Evolutionary conservation across 2,888 invertebrate species (phyloP), one percentile per base, ranked within the genome.

Genomic region (Palloptera scutellata): DNA sequence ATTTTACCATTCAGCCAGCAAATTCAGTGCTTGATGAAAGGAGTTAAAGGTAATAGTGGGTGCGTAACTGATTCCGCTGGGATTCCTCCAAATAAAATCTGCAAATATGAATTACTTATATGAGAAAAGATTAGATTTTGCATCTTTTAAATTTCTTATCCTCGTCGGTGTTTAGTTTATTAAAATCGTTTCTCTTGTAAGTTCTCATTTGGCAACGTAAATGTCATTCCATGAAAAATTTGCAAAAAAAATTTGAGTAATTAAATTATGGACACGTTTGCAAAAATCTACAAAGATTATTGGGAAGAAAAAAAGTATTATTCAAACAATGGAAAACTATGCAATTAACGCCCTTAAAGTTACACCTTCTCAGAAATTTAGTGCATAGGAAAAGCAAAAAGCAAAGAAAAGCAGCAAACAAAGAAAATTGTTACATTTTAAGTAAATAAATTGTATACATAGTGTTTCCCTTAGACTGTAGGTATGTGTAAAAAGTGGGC

Each of bases 301-400:
- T 63, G 48, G 61, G 61, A 15, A 17, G 1, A 41, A 8, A 15
- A 48, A 64, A 52, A 13, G 10, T 17, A 30, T 30, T 45, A 57
- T 17, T 53, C 41, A 57, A 53, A 64, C 72, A 75, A 74, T 73
- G 69, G 75, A 75, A 72, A 69, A 55, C 53, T 67, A 45, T 63
- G 72, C 73, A 74, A 73, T 74, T 73, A 72, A 73, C 76, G 76
- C 76, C 76, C 67, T 55, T 64, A 61, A 68, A 66, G 30, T 41
- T 55, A 75, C 79, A 71, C 79, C 79, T 54, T 71, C 69, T 59
- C 58, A 6, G 51, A 51, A 40, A 60, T 15, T 40, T 30, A 57
- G 58, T 5, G n/a, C 55, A 30, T 4, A 17, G 51, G 11, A 43
- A 59, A 55, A 13, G 11, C 9, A 45, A 30, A n/a, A 19, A 11